phyloP scores from a whole-genome alignment of 2,113 vertebrate genomes.

The Limanda limanda region DNA sequence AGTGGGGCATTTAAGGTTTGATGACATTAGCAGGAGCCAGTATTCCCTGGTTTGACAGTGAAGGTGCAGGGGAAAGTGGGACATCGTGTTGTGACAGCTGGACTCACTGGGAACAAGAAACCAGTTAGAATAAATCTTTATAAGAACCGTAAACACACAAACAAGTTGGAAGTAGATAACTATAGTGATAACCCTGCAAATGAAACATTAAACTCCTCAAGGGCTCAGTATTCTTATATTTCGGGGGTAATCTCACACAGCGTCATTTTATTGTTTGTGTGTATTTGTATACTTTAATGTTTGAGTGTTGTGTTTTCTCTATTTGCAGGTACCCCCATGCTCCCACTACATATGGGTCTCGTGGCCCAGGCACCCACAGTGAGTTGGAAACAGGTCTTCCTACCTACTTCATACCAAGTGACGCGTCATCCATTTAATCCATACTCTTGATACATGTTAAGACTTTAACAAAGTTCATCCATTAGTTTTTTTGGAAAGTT shows the following conservation, averaged over 20 bases:
- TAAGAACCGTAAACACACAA: background rate
- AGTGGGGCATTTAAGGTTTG: too few species aligned
- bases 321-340: conserved; percentile 93
- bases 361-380: conserved; percentile 93
- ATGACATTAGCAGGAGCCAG: background rate
- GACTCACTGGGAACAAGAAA: background rate
- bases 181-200: too few species aligned
- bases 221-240: too few species aligned
- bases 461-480: background rate
- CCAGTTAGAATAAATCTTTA: too few species aligned
- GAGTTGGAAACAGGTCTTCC: conserved; percentile 54
- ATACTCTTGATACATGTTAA: background rate
- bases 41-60: background rate
- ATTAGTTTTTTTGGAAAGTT: background rate
- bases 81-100: background rate
- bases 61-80: background rate
- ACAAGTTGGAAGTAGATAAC: too few species aligned
- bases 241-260: too few species aligned
- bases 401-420: background rate
- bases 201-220: too few species aligned
- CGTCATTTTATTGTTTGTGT: background rate
- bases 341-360: conserved; percentile 98
- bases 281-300: background rate
- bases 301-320: background rate
- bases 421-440: background rate